Base-by-base conservation (phyloP, 2,113 vertebrate species). In the Lasiurus cinereus region DNA sequence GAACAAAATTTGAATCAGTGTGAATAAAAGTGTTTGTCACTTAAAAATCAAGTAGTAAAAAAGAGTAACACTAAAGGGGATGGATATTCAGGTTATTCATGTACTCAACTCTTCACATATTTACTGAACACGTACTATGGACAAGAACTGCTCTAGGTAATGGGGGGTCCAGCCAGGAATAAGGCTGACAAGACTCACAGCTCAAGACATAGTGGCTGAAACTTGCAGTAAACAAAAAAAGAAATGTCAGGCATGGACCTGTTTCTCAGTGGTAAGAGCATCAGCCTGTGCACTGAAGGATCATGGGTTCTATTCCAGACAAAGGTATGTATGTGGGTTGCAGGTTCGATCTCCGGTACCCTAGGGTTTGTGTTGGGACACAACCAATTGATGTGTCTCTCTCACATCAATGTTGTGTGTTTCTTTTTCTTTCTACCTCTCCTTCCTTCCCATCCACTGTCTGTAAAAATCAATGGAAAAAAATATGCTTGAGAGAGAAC, bases 1-100 rank as follows among this genome's bases (percentile, higher is more conserved):
- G 66, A 79, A 96, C 46, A 88, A 92, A 96, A 90, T 77, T 54
- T 56, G 50, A 59, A 86, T 31, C n/a, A 1, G 14, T 70, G 33
- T 72, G 73, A 90, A 93, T 77, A 46, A 62, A 67, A 90, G 66
- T 73, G n/a, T 48, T 1, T 83, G 48, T 86, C 69, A 67, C 82
- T 39, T 92, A 73, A 89, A 96, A 88, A 62, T 64, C 66, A 66
- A 83, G 46, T 18, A 52, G 36, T 13, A 76, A 54, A 70, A 66
- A 80, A 66, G 46, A 59, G 10, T 15, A 48, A 74, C 50, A 33
- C 52, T 79, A 33, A 52, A 50, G 0, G 7, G 8, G 48, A 62
- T 46, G 69, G 33, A 59, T 29, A 72, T 22, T 36, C 21, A 27
- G 86, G 76, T 12, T 76, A 78, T 19, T 16, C 24, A 59, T 46